phyloP scores from a whole-genome alignment of 2,113 vertebrate genomes.

The Loxodonta africana region DNA sequence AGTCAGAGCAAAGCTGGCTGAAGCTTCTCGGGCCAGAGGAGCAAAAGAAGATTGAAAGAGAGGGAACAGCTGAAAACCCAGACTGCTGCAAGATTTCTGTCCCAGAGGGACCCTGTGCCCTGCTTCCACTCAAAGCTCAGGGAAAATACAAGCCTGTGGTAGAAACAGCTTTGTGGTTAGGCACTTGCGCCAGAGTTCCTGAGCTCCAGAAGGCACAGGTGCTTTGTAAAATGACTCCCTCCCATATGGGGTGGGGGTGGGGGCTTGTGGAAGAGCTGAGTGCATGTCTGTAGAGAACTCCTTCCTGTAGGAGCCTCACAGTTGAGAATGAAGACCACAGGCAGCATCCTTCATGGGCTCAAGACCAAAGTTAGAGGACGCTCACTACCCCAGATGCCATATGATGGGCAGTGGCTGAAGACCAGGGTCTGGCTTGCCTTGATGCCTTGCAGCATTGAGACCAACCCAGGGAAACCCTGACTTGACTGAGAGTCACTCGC shows the following conservation, averaged over 20 bases:
- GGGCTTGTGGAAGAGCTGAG: neutral
- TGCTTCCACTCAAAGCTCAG: neutral
- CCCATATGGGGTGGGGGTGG: neutral
- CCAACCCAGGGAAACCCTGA: neutral
- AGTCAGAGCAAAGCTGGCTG: neutral
- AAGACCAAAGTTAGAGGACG: neutral
- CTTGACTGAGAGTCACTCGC: neutral
- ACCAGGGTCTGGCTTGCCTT: neutral
- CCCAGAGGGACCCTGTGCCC: neutral
- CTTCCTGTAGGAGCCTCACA: too few species aligned
- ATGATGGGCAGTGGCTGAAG: neutral
- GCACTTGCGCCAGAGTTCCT: neutral
- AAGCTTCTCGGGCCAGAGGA: neutral
- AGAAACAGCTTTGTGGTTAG: neutral
- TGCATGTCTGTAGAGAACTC: neutral
- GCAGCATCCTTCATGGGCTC: neutral
- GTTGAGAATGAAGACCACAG: neutral
- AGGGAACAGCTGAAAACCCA: neutral
- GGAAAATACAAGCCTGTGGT: neutral
- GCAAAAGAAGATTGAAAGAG: neutral
- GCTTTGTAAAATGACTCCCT: neutral
- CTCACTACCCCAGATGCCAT: neutral
- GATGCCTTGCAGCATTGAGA: neutral
- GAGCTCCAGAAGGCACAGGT: neutral
- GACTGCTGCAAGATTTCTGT: neutral